Evolutionary conservation across 2,888 invertebrate genomes (phyloP), one percentile per base, ranked within the genome.

Genomic region (Elgonia sp.): DNA sequence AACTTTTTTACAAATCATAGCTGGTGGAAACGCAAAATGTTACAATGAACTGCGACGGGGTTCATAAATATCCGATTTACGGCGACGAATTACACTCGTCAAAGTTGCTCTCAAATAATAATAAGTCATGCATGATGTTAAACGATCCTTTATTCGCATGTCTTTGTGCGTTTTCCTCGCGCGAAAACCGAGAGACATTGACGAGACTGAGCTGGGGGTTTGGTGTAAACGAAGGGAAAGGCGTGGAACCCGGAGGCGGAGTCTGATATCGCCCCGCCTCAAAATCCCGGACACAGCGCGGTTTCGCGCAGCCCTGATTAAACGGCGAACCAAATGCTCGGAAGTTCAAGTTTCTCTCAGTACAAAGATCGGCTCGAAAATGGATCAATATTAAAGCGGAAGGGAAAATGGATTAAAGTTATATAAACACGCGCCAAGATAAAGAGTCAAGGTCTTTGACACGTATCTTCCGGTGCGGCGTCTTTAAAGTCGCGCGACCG

Each of bases 201-300:
- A 20, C 50, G 53, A 53, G 21, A 37, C 1, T 20, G 46, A 39
- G 75, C 42, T 46, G 40, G 42, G 65, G 53, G 39, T 42, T 42
- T 79, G 70, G 80, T 85, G 67, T 75, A 75, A 69, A 73, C 46
- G 55, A 21, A 63, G 72, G 81, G 70, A 65, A 65, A 57, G 29
- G 86, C 40, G 70, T 67, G 89, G 60, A 60, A 37, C 46, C 62
- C 84, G 85, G 91, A 90, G 92, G 92, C 90, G 92, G 92, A 60
- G 89, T 84, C 76, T n/a, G 12, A 14, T 57, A 18, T 4, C 87
- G 84, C 91, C 90, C 92, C 91, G 92, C 92, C 92, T 20, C 90
- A 81, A 75, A 88, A 89, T 87, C 80, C 85, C 89, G 90, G 86
- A 81, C 80, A 76, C 79, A 69, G 80, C 62, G 77, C 57, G 63